Evolutionary conservation across 2,888 invertebrate species (phyloP).

Genomic region (Drosophila emarginata): DNA sequence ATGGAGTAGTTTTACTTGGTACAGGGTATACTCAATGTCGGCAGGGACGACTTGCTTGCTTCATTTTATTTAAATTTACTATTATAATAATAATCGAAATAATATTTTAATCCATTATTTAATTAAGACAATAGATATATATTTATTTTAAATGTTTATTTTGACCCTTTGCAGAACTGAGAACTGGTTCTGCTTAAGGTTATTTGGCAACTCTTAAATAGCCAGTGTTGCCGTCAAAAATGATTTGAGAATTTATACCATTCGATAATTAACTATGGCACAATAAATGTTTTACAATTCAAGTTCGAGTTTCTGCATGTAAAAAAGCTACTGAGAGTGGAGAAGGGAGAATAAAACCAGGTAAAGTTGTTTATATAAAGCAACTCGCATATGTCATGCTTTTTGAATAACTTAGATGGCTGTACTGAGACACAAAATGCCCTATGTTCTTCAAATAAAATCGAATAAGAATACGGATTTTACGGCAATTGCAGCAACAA

Average conservation of each 20-base stretch:
- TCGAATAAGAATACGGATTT: slow-evolving; percentile 3
- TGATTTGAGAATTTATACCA: not conserved
- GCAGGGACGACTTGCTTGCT: too few species aligned
- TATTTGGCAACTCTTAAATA: not conserved
- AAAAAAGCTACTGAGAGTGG: not conserved
- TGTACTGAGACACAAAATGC: slow-evolving; percentile 8
- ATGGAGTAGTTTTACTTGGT: too few species aligned
- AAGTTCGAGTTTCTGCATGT: not conserved
- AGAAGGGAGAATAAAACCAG: not conserved
- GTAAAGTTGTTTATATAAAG: not conserved
- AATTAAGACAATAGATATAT: too few species aligned
- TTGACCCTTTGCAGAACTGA: not conserved
- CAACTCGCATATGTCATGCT: not conserved
- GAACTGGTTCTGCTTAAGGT: not conserved
- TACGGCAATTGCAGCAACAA: slow-evolving; percentile 1
- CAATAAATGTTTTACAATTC: not conserved
- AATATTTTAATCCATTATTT: too few species aligned
- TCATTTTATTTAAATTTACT: too few species aligned
- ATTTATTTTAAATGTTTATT: too few species aligned
- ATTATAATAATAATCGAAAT: too few species aligned
- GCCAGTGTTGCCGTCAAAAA: not conserved
- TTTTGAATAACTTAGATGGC: not conserved
- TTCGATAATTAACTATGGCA: not conserved
- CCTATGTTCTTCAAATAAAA: not conserved
- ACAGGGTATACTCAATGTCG: too few species aligned